These are phyloP conservation scores for Plestiodon gilberti DNA, from an alignment of 2,113 vertebrate species.

Conservation along the genomic window DNA sequence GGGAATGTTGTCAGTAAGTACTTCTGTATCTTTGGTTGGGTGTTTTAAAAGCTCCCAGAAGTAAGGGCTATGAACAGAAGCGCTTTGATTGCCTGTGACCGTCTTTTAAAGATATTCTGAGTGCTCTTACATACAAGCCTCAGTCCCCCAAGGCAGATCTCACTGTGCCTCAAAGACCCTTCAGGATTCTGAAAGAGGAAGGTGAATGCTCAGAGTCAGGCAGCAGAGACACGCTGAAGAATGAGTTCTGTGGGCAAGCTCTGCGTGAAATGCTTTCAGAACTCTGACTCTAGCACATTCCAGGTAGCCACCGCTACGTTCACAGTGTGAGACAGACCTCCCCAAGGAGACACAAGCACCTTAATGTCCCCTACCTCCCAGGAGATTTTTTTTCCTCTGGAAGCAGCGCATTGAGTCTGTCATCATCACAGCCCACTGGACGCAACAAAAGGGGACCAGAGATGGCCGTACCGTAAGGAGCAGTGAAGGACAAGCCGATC, in stretches of 20 bases:
- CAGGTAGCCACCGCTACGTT: neutral
- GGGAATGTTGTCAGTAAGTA: conserved; percentile 34
- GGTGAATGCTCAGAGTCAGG: neutral
- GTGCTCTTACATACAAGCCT: conserved; percentile 25
- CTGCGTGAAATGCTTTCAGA: neutral
- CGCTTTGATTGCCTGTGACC: conserved; percentile 3
- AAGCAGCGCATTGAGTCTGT: neutral
- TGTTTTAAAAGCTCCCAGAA: conserved; percentile 35
- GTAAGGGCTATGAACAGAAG: conserved; percentile 49
- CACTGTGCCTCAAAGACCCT: conserved; percentile 22
- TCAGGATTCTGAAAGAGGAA: neutral
- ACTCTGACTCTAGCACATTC: neutral
- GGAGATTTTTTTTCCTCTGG: neutral
- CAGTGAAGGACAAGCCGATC: neutral
- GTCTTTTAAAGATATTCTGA: conserved; percentile 36
- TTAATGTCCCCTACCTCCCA: neutral
- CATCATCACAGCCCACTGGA: neutral
- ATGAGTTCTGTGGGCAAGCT: neutral
- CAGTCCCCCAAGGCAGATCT: conserved; percentile 27
- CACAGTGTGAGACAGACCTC: neutral
- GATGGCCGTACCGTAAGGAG: neutral
- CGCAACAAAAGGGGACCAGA: too few species aligned
- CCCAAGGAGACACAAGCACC: neutral
- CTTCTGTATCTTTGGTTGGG: conserved; percentile 34
- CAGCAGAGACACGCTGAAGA: neutral